These are phyloP conservation scores for Heteractis magnifica DNA, from an alignment of 92 coral and sea anemone species.

Conservation along the genomic window DNA sequence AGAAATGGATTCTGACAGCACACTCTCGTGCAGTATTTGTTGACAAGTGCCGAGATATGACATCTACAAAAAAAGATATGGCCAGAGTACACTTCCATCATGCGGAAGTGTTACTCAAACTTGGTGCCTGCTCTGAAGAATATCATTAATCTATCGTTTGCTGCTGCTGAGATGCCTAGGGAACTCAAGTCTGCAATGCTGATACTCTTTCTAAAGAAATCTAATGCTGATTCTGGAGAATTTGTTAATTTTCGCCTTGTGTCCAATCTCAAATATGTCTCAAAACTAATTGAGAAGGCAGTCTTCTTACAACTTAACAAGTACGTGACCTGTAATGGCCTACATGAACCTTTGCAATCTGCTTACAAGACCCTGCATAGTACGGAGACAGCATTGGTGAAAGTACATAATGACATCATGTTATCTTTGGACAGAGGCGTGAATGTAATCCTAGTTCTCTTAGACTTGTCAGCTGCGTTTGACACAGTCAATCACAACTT, in stretches of 20 bases:
- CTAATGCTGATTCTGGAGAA: slow-evolving; percentile 26
- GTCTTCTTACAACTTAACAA: slow-evolving; percentile 28
- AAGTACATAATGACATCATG: slow-evolving; percentile 22
- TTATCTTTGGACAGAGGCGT: slow-evolving; percentile 15
- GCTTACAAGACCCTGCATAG: slow-evolving; percentile 9
- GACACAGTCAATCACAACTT: slow-evolving; percentile 38
- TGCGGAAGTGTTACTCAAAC: slow-evolving; percentile 32
- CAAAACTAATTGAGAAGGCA: slow-evolving; percentile 39
- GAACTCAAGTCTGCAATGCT: slow-evolving; percentile 41
- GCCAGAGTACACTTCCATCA: not conserved
- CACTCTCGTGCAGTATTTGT: slow-evolving; percentile 57
- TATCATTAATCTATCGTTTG: slow-evolving; percentile 29
- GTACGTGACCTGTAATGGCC: not conserved
- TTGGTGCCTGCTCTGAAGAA: slow-evolving; percentile 10
- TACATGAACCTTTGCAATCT: slow-evolving; percentile 16
- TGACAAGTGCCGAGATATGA: slow-evolving; percentile 47
- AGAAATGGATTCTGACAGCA: slow-evolving; percentile 51
- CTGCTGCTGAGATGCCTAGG: slow-evolving; percentile 19
- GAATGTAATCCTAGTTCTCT: slow-evolving; percentile 15
- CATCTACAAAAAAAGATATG: not conserved
- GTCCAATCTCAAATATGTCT: slow-evolving; percentile 43
- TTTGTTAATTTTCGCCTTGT: slow-evolving; percentile 39
- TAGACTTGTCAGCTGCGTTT: slow-evolving; percentile 24
- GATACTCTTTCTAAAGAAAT: slow-evolving; percentile 35
- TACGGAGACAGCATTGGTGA: not conserved